phyloP scores from a whole-genome alignment of 2,113 vertebrate genomes.

The Epinephelus fuscoguttatus region DNA sequence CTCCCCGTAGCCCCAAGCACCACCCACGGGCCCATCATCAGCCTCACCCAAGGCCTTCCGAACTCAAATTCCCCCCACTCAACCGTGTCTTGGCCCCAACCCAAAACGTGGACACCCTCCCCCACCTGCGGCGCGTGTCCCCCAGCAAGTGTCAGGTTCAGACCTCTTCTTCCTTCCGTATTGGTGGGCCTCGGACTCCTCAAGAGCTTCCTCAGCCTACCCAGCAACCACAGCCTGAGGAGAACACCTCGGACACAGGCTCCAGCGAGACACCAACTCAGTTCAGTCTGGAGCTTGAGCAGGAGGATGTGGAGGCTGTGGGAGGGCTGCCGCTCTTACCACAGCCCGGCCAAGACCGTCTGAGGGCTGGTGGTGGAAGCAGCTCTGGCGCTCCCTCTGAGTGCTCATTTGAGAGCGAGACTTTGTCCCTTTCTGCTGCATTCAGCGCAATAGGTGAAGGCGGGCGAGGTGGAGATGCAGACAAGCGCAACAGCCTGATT shows the following conservation, averaged over 20 bases:
- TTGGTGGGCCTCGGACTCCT: constrained; percentile 80
- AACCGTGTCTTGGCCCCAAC: constrained; percentile 88
- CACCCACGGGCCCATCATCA: constrained; percentile 66
- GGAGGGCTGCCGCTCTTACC: constrained; percentile 42
- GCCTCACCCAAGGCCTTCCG: constrained; percentile 82
- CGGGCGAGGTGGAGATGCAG: constrained; percentile 25
- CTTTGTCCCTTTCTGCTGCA: constrained; percentile 68
- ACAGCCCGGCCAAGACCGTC: constrained; percentile 25
- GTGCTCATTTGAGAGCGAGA: constrained; percentile 85
- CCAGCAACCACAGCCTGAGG: constrained; percentile 55
- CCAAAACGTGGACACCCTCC: constrained; percentile 90
- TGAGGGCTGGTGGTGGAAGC: constrained; percentile 61
- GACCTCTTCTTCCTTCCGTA: constrained; percentile 90
- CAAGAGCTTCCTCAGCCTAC: constrained; percentile 53
- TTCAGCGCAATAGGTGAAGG: constrained; percentile 60
- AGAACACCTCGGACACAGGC: constrained; percentile 79
- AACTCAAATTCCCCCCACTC: constrained; percentile 89
- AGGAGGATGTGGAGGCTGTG: constrained; percentile 55
- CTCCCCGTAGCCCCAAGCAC: constrained; percentile 87
- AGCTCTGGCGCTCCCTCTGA: constrained; percentile 84
- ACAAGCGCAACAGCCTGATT: constrained; percentile 75
- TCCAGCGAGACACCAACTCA: constrained; percentile 83
- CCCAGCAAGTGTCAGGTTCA: constrained; percentile 93
- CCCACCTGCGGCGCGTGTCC: constrained; percentile 91
- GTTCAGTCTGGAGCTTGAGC: constrained; percentile 84